Percentiles rank a stretch among this genome's conserved stretches.
phyloP scores from a whole-genome alignment of 2,113 vertebrate species.

The Odontesthes bonariensis region DNA sequence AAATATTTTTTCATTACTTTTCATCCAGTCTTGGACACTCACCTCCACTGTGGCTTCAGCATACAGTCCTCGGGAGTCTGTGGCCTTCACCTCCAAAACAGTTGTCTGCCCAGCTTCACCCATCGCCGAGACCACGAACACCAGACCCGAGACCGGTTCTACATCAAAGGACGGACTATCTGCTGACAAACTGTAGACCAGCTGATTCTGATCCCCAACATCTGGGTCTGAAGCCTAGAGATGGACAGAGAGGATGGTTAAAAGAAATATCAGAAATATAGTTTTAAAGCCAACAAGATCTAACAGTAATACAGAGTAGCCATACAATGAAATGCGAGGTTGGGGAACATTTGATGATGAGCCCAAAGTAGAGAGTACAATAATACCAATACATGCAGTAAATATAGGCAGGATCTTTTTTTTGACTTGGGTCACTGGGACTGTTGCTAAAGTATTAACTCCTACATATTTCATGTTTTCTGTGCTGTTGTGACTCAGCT shows the following conservation, averaged over 20 bases:
- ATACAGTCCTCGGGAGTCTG: slow-evolving; percentile 69
- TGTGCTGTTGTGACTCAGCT: not conserved
- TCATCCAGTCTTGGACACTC: slow-evolving; percentile 31
- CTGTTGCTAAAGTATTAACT: no score
- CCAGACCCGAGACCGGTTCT: slow-evolving; percentile 76
- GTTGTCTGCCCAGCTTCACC: slow-evolving; percentile 36
- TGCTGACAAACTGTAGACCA: slow-evolving; percentile 78
- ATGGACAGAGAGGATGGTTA: not conserved
- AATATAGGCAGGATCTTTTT: no score
- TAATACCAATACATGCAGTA: no score
- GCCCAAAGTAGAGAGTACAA: no score
- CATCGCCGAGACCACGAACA: slow-evolving; percentile 78
- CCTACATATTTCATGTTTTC: no score
- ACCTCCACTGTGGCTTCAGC: slow-evolving; percentile 73
- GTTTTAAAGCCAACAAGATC: no score
- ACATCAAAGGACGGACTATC: slow-evolving; percentile 66
- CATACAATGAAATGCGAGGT: no score
- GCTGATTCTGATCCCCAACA: slow-evolving; percentile 51
- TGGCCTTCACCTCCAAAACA: slow-evolving; percentile 66
- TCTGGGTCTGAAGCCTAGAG: slow-evolving; percentile 83
- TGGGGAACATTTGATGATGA: no score
- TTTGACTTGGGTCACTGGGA: no score
- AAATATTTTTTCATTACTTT: no score
- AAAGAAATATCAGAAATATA: no score
- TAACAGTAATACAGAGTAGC: no score